Conservation (phyloP, 2,888 invertebrate genomes). For the Cataglyphis altisquamis region DNA sequence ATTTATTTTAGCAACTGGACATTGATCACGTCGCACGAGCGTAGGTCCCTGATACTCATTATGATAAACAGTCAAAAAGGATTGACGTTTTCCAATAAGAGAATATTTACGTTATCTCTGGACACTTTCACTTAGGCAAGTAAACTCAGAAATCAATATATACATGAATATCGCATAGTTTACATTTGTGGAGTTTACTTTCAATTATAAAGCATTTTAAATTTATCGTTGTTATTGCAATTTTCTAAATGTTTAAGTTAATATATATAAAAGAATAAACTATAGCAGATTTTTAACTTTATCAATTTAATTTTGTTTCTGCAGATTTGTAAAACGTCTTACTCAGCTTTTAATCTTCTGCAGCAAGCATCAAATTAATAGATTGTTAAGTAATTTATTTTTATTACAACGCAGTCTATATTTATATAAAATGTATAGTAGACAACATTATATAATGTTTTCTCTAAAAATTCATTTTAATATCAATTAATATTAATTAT, state of each 20-base stretch:
- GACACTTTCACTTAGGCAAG: slow-evolving; percentile 73
- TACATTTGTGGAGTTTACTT: neutral
- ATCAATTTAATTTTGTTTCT: neutral
- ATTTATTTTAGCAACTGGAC: slow-evolving; percentile 75
- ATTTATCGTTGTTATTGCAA: neutral
- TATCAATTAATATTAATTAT: no score
- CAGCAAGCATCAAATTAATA: neutral
- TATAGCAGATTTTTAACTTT: neutral
- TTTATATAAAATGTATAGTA: neutral
- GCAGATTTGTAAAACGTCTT: neutral
- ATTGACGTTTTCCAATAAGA: slow-evolving; percentile 71
- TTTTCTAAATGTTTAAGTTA: neutral
- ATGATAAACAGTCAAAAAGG: slow-evolving; percentile 72
- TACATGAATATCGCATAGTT: neutral
- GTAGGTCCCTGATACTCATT: slow-evolving; percentile 67
- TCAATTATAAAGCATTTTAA: neutral
- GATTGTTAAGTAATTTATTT: neutral
- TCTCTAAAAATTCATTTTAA: neutral
- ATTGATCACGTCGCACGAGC: slow-evolving; percentile 56
- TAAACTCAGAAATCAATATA: neutral
- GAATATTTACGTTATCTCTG: slow-evolving; percentile 73
- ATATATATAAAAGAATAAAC: neutral
- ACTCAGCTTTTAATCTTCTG: neutral
- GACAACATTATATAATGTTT: neutral
- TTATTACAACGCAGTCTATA: neutral